Percentiles rank a stretch among this genome's conserved stretches.
phyloP scores from a whole-genome alignment of 1,140 invertebrate species.

The Aphidius ervi region DNA sequence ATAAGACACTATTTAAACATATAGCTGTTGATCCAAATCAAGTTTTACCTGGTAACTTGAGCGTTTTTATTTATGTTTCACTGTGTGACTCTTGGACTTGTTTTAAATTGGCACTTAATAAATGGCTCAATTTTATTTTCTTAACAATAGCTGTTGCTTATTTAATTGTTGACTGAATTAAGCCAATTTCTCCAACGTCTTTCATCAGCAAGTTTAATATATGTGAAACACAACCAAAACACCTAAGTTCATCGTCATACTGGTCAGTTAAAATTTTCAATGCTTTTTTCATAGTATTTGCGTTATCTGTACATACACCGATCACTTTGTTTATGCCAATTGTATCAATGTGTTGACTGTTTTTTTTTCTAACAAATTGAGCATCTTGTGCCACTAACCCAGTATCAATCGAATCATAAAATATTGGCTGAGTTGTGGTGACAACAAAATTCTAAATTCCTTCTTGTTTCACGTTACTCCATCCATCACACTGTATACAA shows the following conservation, averaged over 20 bases:
- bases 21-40: conserved; percentile 20
- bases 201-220: conserved; percentile 23
- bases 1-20: conserved; percentile 20
- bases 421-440: conserved; percentile 19
- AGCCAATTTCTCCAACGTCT: conserved; percentile 9
- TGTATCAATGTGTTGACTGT: background rate
- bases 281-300: background rate
- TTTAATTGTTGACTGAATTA: conserved; percentile 8
- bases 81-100: conserved; percentile 21
- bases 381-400: background rate
- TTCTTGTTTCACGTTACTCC: conserved; percentile 22
- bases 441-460: conserved; percentile 28
- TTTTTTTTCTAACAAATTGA: background rate
- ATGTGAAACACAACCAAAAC: conserved; percentile 16
- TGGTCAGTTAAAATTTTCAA: background rate
- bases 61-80: conserved; percentile 12
- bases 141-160: conserved; percentile 19
- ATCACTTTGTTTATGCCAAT: conserved; percentile 2
- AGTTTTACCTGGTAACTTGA: conserved; percentile 26
- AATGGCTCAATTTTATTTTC: conserved; percentile 20
- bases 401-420: background rate
- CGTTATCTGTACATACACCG: conserved; percentile 2
- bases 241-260: background rate
- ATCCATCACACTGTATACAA: conserved; percentile 19
- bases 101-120: conserved; percentile 15